A percentile compares a stretch with the other conserved stretches of the same genome.
Conservation (phyloP, 2,888 invertebrate species). For the Drosophila mimetica region DNA sequence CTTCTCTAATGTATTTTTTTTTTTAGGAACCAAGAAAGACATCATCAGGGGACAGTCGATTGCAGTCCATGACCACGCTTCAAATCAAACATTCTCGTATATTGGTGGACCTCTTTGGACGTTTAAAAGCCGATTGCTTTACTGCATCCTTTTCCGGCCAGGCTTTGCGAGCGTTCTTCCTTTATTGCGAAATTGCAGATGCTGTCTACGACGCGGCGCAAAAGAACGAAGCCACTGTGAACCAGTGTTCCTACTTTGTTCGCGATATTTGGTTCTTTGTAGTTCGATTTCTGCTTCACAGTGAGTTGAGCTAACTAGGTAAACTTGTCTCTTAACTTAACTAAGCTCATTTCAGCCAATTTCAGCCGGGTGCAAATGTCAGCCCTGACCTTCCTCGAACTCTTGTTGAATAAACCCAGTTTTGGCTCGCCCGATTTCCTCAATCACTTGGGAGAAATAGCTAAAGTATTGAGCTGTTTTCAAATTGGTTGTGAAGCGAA, state of each 20-base stretch:
- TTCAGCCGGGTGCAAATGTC: slow-evolving; percentile 52
- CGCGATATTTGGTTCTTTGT: slow-evolving; percentile 76
- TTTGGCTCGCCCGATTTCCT: slow-evolving; percentile 35
- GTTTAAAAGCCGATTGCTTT: slow-evolving; percentile 71
- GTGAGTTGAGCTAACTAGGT: slow-evolving; percentile 30
- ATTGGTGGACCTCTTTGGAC: slow-evolving; percentile 70
- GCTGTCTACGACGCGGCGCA: slow-evolving; percentile 65
- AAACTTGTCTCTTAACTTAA: background rate
- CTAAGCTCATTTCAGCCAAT: slow-evolving; percentile 29
- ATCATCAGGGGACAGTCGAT: slow-evolving; percentile 18
- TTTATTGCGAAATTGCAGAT: slow-evolving; percentile 70
- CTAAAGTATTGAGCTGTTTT: slow-evolving; percentile 60
- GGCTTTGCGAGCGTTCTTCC: slow-evolving; percentile 66
- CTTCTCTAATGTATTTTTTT: background rate
- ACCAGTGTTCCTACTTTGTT: slow-evolving; percentile 66
- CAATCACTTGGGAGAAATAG: slow-evolving; percentile 64
- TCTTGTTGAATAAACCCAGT: slow-evolving; percentile 51
- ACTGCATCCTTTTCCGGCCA: slow-evolving; percentile 67
- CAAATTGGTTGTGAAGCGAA: slow-evolving; percentile 47
- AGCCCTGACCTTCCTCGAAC: slow-evolving; percentile 55
- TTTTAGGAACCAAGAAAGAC: slow-evolving; percentile 10
- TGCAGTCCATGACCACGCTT: slow-evolving; percentile 33
- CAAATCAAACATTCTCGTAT: slow-evolving; percentile 61
- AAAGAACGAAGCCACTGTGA: slow-evolving; percentile 2
- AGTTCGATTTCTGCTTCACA: slow-evolving; percentile 53